These are phyloP conservation scores for Beroe forskalii DNA, from an alignment of 37 sponge, comb jelly and placozoan species.

Conservation along the genomic window DNA sequence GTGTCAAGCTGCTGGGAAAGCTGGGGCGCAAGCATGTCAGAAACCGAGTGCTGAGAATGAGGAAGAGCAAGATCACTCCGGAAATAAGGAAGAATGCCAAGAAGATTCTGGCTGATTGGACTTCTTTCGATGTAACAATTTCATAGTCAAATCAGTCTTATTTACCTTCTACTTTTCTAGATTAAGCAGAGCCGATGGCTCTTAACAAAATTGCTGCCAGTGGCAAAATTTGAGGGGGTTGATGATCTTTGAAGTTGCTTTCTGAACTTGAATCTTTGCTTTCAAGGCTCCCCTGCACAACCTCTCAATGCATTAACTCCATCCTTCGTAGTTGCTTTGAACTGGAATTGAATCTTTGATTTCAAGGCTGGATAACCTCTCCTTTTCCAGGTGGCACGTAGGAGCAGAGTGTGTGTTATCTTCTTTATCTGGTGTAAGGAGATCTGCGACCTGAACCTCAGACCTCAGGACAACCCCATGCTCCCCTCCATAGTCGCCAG, in stretches of 20 bases:
- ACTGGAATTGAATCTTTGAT: background rate
- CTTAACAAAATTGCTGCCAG: no score
- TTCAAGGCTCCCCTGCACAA: no score
- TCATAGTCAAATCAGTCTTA: no score
- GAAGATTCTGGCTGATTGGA: constrained; percentile 35
- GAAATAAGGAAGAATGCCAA: background rate
- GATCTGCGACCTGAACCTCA: constrained; percentile 30
- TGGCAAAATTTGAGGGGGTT: background rate
- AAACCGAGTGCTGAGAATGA: constrained; percentile 58
- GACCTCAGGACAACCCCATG: constrained; percentile 48
- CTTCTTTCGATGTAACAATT: constrained; percentile 54
- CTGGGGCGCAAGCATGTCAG: constrained; percentile 53
- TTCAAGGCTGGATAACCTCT: background rate
- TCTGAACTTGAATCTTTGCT: no score
- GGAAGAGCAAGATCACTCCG: constrained; percentile 17
- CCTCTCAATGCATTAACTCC: background rate
- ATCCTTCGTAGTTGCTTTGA: no score
- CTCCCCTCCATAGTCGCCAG: background rate
- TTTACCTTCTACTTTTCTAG: no score
- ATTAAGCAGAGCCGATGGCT: no score
- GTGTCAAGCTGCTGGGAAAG: constrained; percentile 29
- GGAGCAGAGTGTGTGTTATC: constrained; percentile 52
- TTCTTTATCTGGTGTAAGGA: constrained; percentile 64
- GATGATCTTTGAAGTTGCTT: no score
- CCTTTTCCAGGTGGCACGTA: constrained; percentile 17